Conservation (phyloP, 1,140 invertebrate genomes). For the Ceratina australensis region DNA sequence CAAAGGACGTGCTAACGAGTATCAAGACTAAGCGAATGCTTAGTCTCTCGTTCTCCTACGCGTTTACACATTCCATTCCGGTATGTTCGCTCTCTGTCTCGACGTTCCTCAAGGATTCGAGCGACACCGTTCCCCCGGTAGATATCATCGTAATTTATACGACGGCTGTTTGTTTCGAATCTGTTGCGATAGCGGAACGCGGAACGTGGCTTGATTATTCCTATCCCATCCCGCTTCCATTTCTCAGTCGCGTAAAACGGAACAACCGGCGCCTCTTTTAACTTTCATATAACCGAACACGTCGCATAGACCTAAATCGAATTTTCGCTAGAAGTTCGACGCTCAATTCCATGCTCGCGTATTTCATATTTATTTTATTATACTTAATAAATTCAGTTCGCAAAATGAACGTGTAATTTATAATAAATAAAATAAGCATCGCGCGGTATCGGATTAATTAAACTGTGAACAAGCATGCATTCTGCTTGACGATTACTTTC, state of each 20-base stretch:
- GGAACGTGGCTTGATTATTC: constrained; percentile 58
- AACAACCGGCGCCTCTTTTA: constrained; percentile 18
- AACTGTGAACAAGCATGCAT: neutral
- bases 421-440: too few species aligned
- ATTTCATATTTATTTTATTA: too few species aligned
- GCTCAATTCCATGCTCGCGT: too few species aligned
- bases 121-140: constrained; percentile 22
- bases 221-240: neutral
- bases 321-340: neutral
- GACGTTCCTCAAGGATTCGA: constrained; percentile 34
- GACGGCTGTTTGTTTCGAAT: constrained; percentile 56
- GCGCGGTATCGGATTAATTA: neutral
- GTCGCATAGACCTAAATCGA: constrained; percentile 22
- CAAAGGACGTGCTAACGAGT: constrained; percentile 53
- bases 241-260: constrained; percentile 2
- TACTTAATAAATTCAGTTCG: too few species aligned
- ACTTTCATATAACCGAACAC: constrained; percentile 47
- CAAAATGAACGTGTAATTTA: too few species aligned
- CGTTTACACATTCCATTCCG: neutral
- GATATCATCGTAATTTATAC: constrained; percentile 67
- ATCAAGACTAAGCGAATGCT: constrained; percentile 28
- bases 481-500: neutral
- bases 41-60: neutral
- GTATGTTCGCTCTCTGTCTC: neutral
- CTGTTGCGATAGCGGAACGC: constrained; percentile 39